Evolutionary conservation across 2,113 vertebrate genomes (phyloP).

Genomic region (Holacanthus passer): DNA sequence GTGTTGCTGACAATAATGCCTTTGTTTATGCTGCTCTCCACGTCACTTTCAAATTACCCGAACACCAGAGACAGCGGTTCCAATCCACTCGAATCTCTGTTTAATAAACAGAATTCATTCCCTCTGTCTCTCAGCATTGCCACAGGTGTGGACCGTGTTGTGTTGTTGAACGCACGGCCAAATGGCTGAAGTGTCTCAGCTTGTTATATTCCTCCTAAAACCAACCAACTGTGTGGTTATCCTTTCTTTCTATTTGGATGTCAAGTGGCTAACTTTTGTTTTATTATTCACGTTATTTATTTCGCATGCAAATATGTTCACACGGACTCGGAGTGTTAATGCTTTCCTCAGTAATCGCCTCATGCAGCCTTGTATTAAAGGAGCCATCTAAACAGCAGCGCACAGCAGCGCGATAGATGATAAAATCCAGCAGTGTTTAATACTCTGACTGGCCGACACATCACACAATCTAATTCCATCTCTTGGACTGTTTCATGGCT

Average conservation of each 20-base stretch:
- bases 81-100: slow-evolving; percentile 30
- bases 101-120: slow-evolving; percentile 56
- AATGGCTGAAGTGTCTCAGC: not conserved
- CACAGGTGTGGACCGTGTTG: not conserved
- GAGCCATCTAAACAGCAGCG: not conserved
- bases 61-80: slow-evolving; percentile 25
- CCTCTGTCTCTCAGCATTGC: slow-evolving; percentile 11
- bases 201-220: slow-evolving; percentile 17
- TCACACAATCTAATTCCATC: slow-evolving; percentile 57
- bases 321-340: not conserved
- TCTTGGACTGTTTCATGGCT: slow-evolving; percentile 54
- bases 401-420: not conserved
- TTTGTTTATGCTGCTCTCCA: slow-evolving; percentile 50
- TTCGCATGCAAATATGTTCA: slow-evolving; percentile 19
- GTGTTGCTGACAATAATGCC: slow-evolving; percentile 43
- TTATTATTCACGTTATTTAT: slow-evolving; percentile 15
- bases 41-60: slow-evolving; percentile 44
- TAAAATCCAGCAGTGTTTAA: slow-evolving; percentile 35
- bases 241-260: not conserved
- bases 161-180: not conserved
- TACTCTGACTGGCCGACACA: slow-evolving; percentile 25
- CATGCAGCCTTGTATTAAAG: not conserved
- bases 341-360: not conserved
- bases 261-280: not conserved
- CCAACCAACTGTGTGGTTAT: not conserved